Percentiles rank a stretch among this genome's conserved stretches.
phyloP scores from a whole-genome alignment of 2,113 vertebrate species.

The Hyperopisus bebe region DNA sequence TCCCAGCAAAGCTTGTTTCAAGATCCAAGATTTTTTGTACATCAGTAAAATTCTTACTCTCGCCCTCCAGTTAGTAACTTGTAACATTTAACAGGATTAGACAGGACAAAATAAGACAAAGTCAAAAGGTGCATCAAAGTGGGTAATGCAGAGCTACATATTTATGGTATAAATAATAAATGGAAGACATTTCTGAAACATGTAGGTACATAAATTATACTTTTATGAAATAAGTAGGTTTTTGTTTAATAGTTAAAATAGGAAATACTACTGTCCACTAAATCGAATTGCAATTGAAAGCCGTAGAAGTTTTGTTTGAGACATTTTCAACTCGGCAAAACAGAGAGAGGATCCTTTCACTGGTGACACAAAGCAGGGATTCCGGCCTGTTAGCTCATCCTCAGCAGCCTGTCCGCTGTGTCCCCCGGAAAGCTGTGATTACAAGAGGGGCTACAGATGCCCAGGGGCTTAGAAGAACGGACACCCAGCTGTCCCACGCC shows the following conservation, averaged over 20 bases:
- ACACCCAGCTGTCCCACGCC: not conserved
- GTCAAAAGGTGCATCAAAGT: not conserved
- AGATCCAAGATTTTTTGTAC: not conserved
- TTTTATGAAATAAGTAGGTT: not conserved
- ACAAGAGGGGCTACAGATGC: not conserved
- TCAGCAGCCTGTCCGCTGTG: not conserved
- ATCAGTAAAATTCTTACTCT: not conserved
- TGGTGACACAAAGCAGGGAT: not conserved
- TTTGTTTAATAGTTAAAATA: not conserved
- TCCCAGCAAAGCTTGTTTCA: not conserved
- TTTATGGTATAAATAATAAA: not conserved
- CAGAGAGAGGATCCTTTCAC: not conserved
- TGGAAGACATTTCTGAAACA: not conserved
- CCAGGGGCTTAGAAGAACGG: not conserved
- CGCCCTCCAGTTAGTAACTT: not conserved
- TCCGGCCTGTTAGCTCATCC: too few relatives aligned
- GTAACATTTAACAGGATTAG: not conserved
- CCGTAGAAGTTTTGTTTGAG: not conserved
- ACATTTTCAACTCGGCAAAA: not conserved
- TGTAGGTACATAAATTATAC: not conserved
- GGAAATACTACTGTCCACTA: not conserved
- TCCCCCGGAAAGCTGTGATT: not conserved
- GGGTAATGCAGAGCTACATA: not conserved
- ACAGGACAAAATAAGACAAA: not conserved
- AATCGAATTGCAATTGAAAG: not conserved